phyloP scores from a whole-genome alignment of 2,888 invertebrate species.

The Campoplex nolae region DNA sequence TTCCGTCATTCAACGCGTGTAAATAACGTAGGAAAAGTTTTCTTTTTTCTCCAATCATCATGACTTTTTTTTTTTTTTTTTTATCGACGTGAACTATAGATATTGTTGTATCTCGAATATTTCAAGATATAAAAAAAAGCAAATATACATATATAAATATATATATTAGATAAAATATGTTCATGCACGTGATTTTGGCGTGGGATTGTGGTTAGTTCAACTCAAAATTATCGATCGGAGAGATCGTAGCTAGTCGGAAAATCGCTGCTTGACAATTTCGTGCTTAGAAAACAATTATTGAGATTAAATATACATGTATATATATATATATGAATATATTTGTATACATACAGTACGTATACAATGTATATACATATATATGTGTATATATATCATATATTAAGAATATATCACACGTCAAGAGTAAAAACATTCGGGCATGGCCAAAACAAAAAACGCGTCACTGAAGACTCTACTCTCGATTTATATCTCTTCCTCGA shows the following conservation, averaged over 20 bases:
- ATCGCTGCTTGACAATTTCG: conserved; percentile 64
- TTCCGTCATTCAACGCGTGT: conserved; percentile 64
- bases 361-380: conserved; percentile 27
- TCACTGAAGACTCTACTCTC: conserved; percentile 58
- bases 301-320: not conserved
- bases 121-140: conserved; percentile 61
- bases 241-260: conserved; percentile 60
- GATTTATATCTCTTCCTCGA: conserved; percentile 61
- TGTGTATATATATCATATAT: conserved; percentile 33
- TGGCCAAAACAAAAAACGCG: conserved; percentile 19
- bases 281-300: conserved; percentile 51
- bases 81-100: conserved; percentile 58
- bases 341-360: conserved; percentile 5
- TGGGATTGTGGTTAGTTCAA: conserved; percentile 60
- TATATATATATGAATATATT: conserved; percentile 17
- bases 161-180: conserved; percentile 62
- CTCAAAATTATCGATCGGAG: conserved; percentile 56
- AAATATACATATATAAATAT: conserved; percentile 53
- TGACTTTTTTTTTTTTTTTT: not conserved
- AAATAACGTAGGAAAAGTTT: conserved; percentile 55
- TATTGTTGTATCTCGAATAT: conserved; percentile 66
- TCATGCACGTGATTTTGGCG: conserved; percentile 60
- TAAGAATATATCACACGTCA: conserved; percentile 14
- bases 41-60: not conserved
- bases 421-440: conserved; percentile 7